phyloP scores from a whole-genome alignment of 2,797 vertebrate genomes.

The Gephyroberyx darwinii region DNA sequence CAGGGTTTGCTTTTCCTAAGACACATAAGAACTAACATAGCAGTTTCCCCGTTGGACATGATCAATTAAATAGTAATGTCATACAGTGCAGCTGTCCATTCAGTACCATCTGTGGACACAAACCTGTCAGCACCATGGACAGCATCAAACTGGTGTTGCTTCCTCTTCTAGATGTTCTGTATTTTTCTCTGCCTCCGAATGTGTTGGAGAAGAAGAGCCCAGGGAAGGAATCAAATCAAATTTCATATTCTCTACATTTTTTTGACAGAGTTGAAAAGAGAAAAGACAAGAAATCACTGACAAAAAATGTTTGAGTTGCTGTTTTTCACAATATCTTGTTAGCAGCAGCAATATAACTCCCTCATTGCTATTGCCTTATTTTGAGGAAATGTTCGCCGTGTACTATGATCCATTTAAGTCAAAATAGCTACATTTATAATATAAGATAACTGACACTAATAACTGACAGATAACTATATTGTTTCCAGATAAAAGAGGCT shows the following conservation, averaged over 20 bases:
- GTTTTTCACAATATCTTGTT: slow-evolving; percentile 6
- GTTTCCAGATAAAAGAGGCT: background rate
- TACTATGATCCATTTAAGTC: background rate
- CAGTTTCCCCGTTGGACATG: slow-evolving; percentile 1
- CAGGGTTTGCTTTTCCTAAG: slow-evolving; percentile 16
- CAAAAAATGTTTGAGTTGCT: slow-evolving; percentile 30
- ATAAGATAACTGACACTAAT: too few species aligned
- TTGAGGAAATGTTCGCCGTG: background rate
- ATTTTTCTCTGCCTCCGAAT: slow-evolving; percentile 41
- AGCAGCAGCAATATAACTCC: background rate
- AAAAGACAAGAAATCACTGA: slow-evolving; percentile 47
- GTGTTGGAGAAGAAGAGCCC: slow-evolving; percentile 33
- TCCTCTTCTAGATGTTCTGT: slow-evolving; percentile 24
- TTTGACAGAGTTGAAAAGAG: slow-evolving; percentile 46
- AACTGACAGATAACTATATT: background rate
- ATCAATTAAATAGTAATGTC: slow-evolving; percentile 32
- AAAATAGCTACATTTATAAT: background rate
- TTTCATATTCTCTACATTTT: slow-evolving; percentile 56
- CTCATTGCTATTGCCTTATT: background rate
- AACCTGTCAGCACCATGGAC: slow-evolving; percentile 44
- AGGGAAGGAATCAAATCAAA: slow-evolving; percentile 49
- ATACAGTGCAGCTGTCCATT: slow-evolving; percentile 21
- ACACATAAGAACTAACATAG: slow-evolving; percentile 1
- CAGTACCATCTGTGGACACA: slow-evolving; percentile 11
- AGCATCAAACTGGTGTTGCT: slow-evolving; percentile 41